Percentiles rank a stretch among this genome's conserved stretches.
Conservation (phyloP, 1,140 invertebrate species). For the Eriocheir sinensis region DNA sequence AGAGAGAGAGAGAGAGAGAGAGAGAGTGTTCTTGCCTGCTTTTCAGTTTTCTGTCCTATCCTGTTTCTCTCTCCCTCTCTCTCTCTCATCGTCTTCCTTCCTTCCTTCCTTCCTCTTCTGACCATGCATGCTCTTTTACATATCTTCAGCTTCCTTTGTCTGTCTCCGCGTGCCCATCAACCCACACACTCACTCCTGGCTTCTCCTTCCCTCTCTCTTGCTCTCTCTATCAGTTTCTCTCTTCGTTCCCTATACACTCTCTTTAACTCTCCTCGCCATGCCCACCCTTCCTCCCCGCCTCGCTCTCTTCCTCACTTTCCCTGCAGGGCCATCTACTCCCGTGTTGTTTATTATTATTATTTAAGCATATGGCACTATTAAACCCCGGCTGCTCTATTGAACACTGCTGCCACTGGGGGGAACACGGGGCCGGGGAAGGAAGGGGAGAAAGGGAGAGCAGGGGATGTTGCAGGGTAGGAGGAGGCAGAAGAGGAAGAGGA, state of each 20-base stretch:
- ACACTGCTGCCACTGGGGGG: background rate
- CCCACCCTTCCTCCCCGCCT: background rate
- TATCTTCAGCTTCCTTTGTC: background rate
- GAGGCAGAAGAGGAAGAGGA: too few species aligned
- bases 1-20: background rate
- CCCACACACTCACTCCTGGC: background rate
- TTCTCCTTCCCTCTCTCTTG: background rate
- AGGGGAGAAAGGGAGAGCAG: too few species aligned
- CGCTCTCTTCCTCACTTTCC: background rate
- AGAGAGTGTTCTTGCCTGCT: background rate
- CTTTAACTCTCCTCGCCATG: background rate
- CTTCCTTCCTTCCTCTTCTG: background rate
- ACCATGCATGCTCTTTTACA: background rate
- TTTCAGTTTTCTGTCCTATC: background rate
- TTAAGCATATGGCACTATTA: conserved; percentile 75
- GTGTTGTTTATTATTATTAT: conserved; percentile 76
- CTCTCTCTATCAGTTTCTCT: conserved; percentile 8
- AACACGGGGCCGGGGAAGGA: too few species aligned
- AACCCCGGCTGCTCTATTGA: conserved; percentile 47
- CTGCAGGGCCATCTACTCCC: background rate
- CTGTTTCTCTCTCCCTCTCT: background rate
- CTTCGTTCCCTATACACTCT: background rate
- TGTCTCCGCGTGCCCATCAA: too few species aligned
- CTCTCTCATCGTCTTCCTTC: background rate
- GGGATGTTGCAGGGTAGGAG: too few species aligned